phyloP scores from a whole-genome alignment of 1,140 invertebrate species.

The Magallana ariakensis region DNA sequence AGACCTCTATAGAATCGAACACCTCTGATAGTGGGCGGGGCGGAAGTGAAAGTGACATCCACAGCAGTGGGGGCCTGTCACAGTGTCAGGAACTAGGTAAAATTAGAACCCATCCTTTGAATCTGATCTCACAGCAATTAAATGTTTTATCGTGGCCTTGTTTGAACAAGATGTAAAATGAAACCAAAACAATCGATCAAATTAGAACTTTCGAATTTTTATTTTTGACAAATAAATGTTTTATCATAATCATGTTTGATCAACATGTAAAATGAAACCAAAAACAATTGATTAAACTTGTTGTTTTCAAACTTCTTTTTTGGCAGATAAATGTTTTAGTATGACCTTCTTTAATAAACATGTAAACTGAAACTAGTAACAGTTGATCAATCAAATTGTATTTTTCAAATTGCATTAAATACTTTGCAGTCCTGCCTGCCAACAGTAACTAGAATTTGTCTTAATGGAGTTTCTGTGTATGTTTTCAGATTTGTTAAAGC shows the following conservation, averaged over 20 bases:
- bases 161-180: background rate
- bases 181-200: background rate
- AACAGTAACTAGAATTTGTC: background rate
- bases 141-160: background rate
- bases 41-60: conserved; percentile 72
- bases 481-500: conserved; percentile 29
- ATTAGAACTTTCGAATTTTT: background rate
- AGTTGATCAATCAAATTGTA: too few species aligned
- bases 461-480: background rate
- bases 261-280: too few species aligned
- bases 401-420: too few species aligned
- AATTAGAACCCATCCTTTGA: too few species aligned
- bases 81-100: conserved; percentile 54
- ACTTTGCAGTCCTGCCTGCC: background rate
- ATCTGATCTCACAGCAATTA: too few species aligned
- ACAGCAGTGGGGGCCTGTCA: conserved; percentile 52
- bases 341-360: too few species aligned
- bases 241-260: too few species aligned
- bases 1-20: conserved; percentile 71
- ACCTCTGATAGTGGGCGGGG: conserved; percentile 71
- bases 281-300: too few species aligned
- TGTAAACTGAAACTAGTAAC: too few species aligned
- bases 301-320: too few species aligned
- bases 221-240: background rate
- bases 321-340: too few species aligned